Base-by-base conservation (phyloP, 2,113 vertebrate genomes). In the Agapornis roseicollis region DNA sequence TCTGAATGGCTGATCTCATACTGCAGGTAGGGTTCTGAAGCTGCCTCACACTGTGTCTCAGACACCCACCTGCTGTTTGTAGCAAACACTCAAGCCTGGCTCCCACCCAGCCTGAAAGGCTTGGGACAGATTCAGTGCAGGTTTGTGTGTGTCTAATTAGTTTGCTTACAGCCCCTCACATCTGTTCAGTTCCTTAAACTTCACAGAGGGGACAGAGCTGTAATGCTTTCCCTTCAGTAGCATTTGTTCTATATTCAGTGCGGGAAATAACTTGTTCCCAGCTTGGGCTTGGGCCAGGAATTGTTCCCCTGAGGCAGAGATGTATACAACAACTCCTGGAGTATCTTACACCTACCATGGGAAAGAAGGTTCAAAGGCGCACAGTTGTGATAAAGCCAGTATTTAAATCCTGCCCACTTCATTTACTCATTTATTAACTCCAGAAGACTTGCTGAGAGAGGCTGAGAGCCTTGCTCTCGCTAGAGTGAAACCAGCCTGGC, bases 271-370 rank as follows among this genome's bases (percentile, higher is more conserved):
- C 94, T 97, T 97, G 96, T 97, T 96, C 93, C 96, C 80, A 90
- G 33, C 93, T 93, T 96, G 96, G 76, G 56, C 85, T 81, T 5
- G 12, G 47, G 90, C 94, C 92, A 95, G 94, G 90, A 79, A 72
- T 84, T 87, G 83, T 89, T 97, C 92, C 93, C 92, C 73, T 13
- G 90, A 92, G 96, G 94, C 94, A 79, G 88, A 96, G 89, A 97
- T 96, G 89, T 95, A 60, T 93, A 96, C 93, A 97, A 82, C 94
- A 87, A 13, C 94, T 96, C 87, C 93, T 93, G 91, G 71, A 96
- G 95, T 95, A 97, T 95, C 95, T 95, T 97, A 90, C 95, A 96
- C 95, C 95, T 96, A 94, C 96, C 96, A 94, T 97, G 96, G 96
- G 96, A 97, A 97, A 96, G 95, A 60, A 97, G 93, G 94, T 97